Base-by-base conservation (phyloP, 2,797 vertebrate genomes). In the Erethizon dorsatum region DNA sequence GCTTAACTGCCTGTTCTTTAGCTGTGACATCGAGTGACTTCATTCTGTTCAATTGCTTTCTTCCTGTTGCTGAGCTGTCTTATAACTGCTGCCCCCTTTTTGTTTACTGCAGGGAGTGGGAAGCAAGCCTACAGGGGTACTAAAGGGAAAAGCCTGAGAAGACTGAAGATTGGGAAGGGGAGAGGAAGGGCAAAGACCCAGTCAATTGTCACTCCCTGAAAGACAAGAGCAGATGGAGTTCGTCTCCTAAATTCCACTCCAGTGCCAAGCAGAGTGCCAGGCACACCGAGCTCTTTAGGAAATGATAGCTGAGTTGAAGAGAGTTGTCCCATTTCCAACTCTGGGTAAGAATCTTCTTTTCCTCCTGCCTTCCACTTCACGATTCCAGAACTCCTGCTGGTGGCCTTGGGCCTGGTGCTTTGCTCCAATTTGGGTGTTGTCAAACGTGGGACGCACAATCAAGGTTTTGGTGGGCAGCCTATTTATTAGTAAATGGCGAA, bases 401-500 rank as follows among this genome's bases (percentile, higher is more conserved):
- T 77, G 12, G 31, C 37, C 67, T 59, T 82, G 56, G 33, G 41
- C 37, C 65, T 75, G 33, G 28, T 56, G 50, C 14, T 75, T 85
- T 79, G 10, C 31, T 90, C 83, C n/a, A n/a, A 3, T 73, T 31
- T 63, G 37, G 15, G 5, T 31, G 41, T 37, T 67, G 45, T 57
- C 65, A 41, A 57, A 90, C n/a, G 73, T 2, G 22, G 17, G 17
- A 59, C 59, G 4, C 47, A 78, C 47, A 92, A 88, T 75, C 59
- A 92, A 85, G 33, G 15, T 85, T 67, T 85, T 65, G 67, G n/a
- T 88, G n/a, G 28, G 75, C 37, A 78, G 41, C 17, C 45, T 94
- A 31, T 59, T 91, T 75, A 85, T 77, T 91, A 91, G 90, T 65
- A 93, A 94, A 67, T 33, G 80, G 52, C 33, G 6, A 61, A 78